phyloP scores from a whole-genome alignment of 2,888 invertebrate species.

The Mongoloraphidia duomilia region DNA sequence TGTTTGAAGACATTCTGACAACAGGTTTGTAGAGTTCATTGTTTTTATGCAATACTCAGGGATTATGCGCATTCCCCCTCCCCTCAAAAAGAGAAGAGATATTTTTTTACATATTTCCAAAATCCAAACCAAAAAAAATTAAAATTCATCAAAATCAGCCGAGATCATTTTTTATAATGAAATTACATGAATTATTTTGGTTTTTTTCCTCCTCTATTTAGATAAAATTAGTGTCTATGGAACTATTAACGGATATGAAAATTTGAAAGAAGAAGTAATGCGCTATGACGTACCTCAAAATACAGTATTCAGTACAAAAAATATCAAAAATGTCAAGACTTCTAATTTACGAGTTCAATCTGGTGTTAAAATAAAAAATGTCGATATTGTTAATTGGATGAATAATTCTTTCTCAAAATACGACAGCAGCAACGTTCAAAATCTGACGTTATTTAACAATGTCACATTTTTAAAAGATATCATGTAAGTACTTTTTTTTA shows the following conservation, averaged over 20 bases:
- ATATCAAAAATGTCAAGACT: constrained; percentile 25
- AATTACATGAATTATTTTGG: too few species aligned
- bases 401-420: constrained; percentile 28
- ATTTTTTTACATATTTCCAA: too few species aligned
- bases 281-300: constrained; percentile 27
- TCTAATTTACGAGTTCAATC: constrained; percentile 25
- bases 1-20: constrained; percentile 9
- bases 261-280: constrained; percentile 36
- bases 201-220: constrained; percentile 8
- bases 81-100: too few species aligned
- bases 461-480: constrained; percentile 27
- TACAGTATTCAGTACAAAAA: constrained; percentile 31
- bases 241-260: constrained; percentile 31
- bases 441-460: constrained; percentile 30
- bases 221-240: constrained; percentile 24
- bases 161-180: too few species aligned
- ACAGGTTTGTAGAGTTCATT: neutral
- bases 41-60: too few species aligned
- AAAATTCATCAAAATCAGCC: too few species aligned
- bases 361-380: constrained; percentile 27
- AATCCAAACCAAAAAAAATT: too few species aligned
- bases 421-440: constrained; percentile 29
- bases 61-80: too few species aligned
- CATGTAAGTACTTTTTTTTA: constrained; percentile 20
- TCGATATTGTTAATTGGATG: constrained; percentile 33